Percentiles rank a stretch among this genome's conserved stretches.
Evolutionary conservation across 2,113 vertebrate genomes (phyloP).

Genomic region (Oceanodroma tethys): DNA sequence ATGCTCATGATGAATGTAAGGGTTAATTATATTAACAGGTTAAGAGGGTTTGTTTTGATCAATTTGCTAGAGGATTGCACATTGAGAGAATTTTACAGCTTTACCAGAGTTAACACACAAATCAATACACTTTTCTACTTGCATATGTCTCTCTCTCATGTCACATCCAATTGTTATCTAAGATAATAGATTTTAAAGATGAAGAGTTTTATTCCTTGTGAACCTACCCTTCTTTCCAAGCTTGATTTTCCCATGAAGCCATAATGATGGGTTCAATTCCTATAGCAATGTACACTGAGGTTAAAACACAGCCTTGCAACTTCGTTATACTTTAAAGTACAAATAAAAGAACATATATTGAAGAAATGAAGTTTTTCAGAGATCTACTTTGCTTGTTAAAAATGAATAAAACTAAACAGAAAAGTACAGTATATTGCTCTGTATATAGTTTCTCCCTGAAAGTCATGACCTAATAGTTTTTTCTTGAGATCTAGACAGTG

Average conservation of each 20-base stretch:
- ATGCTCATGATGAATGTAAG: neutral
- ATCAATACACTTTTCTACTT: neutral
- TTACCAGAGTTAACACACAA: neutral
- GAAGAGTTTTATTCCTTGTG: neutral
- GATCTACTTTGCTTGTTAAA: neutral
- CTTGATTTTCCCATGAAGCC: neutral
- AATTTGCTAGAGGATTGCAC: neutral
- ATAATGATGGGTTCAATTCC: neutral
- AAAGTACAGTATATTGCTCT: neutral
- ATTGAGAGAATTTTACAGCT: neutral
- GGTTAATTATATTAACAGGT: neutral
- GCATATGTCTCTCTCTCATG: neutral
- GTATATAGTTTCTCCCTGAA: neutral
- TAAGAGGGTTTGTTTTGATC: neutral
- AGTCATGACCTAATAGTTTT: neutral
- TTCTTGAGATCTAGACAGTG: neutral
- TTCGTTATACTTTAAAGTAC: neutral
- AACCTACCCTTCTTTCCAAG: neutral
- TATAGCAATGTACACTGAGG: neutral
- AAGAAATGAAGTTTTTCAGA: neutral
- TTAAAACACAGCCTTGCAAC: neutral
- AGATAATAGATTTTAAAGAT: neutral
- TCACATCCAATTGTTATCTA: neutral
- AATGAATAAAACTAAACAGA: neutral
- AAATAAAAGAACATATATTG: neutral